These are phyloP conservation scores for Aphodius sticticus DNA, from an alignment of 2,888 invertebrate genomes.

Conservation along the genomic window DNA sequence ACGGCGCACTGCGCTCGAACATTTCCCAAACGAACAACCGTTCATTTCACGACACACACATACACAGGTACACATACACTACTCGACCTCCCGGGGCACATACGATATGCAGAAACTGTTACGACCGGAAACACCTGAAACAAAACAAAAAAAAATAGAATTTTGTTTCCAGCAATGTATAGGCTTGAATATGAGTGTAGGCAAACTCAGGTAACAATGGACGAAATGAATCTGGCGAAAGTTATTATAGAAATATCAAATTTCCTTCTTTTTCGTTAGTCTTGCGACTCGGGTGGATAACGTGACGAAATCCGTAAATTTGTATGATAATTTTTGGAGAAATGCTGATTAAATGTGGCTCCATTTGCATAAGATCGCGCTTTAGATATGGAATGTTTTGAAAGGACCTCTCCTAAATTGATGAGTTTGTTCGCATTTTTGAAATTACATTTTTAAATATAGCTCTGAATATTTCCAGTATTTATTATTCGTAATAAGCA, in stretches of 20 bases:
- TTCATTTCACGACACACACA: neutral
- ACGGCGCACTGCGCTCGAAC: slow-evolving; percentile 49
- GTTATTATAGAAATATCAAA: neutral
- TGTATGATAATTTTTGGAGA: neutral
- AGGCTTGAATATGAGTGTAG: neutral
- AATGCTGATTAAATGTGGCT: neutral
- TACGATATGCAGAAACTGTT: neutral
- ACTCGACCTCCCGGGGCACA: neutral
- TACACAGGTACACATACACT: slow-evolving; percentile 51
- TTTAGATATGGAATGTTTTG: neutral
- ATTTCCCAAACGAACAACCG: slow-evolving; percentile 46
- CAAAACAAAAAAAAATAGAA: slow-evolving; percentile 24
- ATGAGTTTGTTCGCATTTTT: neutral
- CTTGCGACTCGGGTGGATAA: neutral
- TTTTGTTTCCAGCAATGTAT: neutral
- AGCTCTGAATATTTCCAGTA: neutral
- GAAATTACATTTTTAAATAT: neutral
- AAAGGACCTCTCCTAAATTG: neutral
- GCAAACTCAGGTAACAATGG: neutral
- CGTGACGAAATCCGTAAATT: neutral
- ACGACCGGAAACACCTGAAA: slow-evolving; percentile 44
- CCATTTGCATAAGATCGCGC: neutral
- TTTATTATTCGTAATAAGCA: too few relatives aligned
- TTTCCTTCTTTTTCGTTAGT: neutral
- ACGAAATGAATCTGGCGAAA: neutral